A percentile compares a stretch with the other conserved stretches of the same genome.
Conservation (phyloP, 2,797 vertebrate species). For the Tamandua tetradactyla region DNA sequence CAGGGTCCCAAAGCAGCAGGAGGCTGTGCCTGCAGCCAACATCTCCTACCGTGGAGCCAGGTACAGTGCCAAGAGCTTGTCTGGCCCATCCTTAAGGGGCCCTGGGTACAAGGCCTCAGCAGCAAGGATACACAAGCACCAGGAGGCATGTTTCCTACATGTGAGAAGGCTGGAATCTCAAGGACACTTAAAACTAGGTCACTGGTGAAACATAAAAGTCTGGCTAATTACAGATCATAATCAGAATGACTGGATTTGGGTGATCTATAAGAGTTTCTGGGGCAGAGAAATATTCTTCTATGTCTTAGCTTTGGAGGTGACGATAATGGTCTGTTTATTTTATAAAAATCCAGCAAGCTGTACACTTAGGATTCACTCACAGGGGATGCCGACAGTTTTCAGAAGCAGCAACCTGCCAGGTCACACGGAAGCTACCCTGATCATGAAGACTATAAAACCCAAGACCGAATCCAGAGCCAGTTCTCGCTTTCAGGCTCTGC, state of each 20-base stretch:
- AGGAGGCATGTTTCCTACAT: background rate
- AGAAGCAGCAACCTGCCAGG: background rate
- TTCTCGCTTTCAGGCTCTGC: background rate
- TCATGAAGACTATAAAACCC: fast-evolving
- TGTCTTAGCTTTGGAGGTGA: too few relatives aligned
- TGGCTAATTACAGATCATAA: background rate
- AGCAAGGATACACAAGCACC: background rate
- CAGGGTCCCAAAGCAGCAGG: fast-evolving
- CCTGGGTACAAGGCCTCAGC: background rate
- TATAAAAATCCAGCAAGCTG: background rate
- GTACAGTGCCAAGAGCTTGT: background rate
- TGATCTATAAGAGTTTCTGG: background rate
- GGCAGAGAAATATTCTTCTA: background rate
- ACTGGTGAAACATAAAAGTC: background rate
- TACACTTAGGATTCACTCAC: background rate
- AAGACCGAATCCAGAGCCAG: background rate
- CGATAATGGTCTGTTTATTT: background rate
- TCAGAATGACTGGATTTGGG: background rate
- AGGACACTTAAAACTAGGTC: background rate
- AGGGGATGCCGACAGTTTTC: background rate
- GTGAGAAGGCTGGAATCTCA: background rate
- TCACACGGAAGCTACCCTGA: background rate
- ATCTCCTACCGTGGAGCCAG: background rate
- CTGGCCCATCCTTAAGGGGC: background rate
- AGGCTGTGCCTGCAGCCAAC: background rate